phyloP scores from a whole-genome alignment of 2,113 vertebrate genomes.

The Acanthisitta chloris region DNA sequence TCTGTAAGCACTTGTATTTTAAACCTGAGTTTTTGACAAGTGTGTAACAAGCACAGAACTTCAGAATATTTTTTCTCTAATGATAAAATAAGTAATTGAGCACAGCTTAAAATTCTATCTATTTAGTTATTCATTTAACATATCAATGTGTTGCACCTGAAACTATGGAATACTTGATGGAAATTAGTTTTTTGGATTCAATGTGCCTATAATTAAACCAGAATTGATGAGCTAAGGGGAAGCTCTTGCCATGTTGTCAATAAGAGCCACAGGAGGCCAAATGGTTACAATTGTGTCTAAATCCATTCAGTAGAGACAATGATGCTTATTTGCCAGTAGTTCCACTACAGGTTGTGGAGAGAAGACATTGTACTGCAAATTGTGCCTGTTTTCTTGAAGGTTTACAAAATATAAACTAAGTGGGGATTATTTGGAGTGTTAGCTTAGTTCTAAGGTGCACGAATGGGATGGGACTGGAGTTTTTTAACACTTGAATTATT shows the following conservation, averaged over 20 bases:
- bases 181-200: background rate
- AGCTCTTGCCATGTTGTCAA: background rate
- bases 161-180: background rate
- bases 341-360: background rate
- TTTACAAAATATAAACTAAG: background rate
- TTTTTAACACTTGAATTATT: background rate
- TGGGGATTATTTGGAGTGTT: background rate
- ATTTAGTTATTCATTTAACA: background rate
- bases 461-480: background rate
- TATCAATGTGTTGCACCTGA: background rate
- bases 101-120: background rate
- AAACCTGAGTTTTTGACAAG: background rate
- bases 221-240: background rate
- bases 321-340: background rate
- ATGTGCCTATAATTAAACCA: background rate
- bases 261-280: background rate
- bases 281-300: background rate
- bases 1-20: background rate
- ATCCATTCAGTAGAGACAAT: background rate
- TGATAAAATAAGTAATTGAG: background rate
- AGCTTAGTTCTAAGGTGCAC: background rate
- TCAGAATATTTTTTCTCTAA: background rate
- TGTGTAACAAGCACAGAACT: background rate
- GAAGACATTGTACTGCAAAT: background rate
- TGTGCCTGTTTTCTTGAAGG: background rate